These are phyloP conservation scores for Amblyjoppa proteus DNA, from an alignment of 2,888 invertebrate genomes.

Conservation along the genomic window DNA sequence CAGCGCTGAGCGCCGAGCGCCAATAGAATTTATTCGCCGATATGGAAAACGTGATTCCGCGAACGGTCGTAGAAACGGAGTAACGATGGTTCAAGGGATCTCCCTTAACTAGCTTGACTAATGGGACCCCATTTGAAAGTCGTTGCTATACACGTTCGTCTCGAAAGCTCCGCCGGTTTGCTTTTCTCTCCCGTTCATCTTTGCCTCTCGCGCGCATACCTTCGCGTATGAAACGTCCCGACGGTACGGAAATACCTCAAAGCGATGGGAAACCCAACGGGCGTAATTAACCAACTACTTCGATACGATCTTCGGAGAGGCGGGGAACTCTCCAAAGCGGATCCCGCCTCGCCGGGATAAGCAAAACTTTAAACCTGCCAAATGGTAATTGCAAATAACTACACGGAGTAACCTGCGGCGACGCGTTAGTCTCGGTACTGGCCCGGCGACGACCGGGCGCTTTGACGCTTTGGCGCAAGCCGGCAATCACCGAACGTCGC, in stretches of 20 bases:
- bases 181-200: neutral
- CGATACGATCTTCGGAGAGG: neutral
- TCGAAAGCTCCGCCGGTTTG: neutral
- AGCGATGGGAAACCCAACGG: slow-evolving; percentile 6
- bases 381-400: slow-evolving; percentile 12
- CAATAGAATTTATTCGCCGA: too few relatives aligned
- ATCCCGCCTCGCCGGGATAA: neutral
- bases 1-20: too few relatives aligned
- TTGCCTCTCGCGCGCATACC: neutral
- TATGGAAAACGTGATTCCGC: too few relatives aligned
- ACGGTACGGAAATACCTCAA: neutral
- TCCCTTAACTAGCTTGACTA: too few relatives aligned
- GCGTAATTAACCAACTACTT: slow-evolving; percentile 1
- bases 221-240: neutral
- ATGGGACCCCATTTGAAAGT: too few relatives aligned
- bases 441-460: too few relatives aligned
- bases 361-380: neutral
- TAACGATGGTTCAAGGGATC: too few relatives aligned
- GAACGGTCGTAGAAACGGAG: too few relatives aligned
- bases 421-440: too few relatives aligned
- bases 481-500: neutral
- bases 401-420: neutral
- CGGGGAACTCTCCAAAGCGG: neutral
- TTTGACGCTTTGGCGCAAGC: neutral
- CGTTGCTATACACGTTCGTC: too few relatives aligned